Evolutionary conservation across 2,797 vertebrate genomes (phyloP).

Genomic region (Sandelia bainsii): DNA sequence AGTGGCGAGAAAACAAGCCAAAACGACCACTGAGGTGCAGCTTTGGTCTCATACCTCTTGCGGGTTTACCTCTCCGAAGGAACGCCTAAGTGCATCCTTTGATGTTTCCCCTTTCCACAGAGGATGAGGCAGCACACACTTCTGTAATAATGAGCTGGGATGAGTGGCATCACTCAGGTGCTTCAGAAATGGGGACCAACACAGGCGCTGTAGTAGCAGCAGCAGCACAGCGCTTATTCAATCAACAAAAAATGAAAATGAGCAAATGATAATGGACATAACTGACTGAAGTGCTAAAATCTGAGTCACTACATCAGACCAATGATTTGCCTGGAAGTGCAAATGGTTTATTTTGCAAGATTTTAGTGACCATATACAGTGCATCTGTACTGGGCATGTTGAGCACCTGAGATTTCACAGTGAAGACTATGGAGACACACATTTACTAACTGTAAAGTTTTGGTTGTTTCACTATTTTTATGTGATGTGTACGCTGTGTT

Average conservation of each 20-base stretch:
- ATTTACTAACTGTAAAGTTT: too few relatives aligned
- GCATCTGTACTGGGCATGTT: too few relatives aligned
- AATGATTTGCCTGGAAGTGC: background rate
- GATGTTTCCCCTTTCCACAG: conserved; percentile 33
- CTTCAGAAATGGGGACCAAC: conserved; percentile 9
- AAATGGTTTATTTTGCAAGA: too few relatives aligned
- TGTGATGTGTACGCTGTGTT: background rate
- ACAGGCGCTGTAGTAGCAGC: conserved; percentile 10
- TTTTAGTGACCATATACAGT: background rate
- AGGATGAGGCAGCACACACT: conserved; percentile 10
- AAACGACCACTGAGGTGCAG: conserved; percentile 56
- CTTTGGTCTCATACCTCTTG: conserved; percentile 55
- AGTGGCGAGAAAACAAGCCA: conserved; percentile 62
- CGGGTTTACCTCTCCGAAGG: conserved; percentile 47
- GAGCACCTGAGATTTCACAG: too few relatives aligned
- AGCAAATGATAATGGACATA: background rate
- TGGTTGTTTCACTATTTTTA: background rate
- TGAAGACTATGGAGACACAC: too few relatives aligned
- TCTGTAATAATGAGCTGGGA: conserved; percentile 49
- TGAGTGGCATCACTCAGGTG: conserved; percentile 55
- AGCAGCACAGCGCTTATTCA: conserved; percentile 13
- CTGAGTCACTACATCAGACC: background rate
- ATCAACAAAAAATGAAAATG: conserved; percentile 8
- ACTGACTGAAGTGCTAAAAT: background rate
- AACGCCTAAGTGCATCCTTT: conserved; percentile 52